Base-by-base conservation (phyloP, 2,113 vertebrate species). In the Phasianus colchicus region DNA sequence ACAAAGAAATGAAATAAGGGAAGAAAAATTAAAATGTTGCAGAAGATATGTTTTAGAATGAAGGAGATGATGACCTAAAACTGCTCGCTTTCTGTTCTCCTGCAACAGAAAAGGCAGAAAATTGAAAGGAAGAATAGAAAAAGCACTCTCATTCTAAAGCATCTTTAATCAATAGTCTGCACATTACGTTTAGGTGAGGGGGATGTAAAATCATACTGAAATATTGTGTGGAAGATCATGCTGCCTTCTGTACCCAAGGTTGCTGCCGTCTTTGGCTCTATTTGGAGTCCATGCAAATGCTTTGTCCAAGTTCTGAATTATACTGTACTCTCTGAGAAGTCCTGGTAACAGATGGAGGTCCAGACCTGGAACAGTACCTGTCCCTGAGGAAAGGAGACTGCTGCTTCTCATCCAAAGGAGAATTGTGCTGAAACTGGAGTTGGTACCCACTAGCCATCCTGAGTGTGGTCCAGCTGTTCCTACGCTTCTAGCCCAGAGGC, bases 141-240 rank as follows among this genome's bases (percentile, higher is more conserved):
- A 93, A 34, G 14, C 15, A 11, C 12, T 52, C 34, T 16, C 60
- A 9, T 66, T 61, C 70, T 15, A 17, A 72, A 64, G 76, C 40
- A 18, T 24, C 54, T 76, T 73, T 60, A 89, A 75, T 19, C 13
- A 75, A 58, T 76, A 76, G 75, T 86, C 54, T 64, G 38, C 52
- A 89, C 27, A 40, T 40, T 36, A 72, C n/a, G 15, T 50, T 38
- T 16, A 63, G n/a, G 29, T 47, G 36, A 42, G 24, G 8, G 10
- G 20, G 7, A 5, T 4, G 38, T 29, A 22, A 81, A 85, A 45
- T 22, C 30, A 9, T 0, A 0, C 19, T 29, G 64, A 0, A 1
- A 47, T 1, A 6, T 14, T 17, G 29, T 1, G 18, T 40, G 4
- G 30, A 32, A 55, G 70, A 54, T 38, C 36, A 10, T 40, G 52